Base-by-base conservation (phyloP, 1,140 invertebrate genomes). In the Drosophila sp. region DNA sequence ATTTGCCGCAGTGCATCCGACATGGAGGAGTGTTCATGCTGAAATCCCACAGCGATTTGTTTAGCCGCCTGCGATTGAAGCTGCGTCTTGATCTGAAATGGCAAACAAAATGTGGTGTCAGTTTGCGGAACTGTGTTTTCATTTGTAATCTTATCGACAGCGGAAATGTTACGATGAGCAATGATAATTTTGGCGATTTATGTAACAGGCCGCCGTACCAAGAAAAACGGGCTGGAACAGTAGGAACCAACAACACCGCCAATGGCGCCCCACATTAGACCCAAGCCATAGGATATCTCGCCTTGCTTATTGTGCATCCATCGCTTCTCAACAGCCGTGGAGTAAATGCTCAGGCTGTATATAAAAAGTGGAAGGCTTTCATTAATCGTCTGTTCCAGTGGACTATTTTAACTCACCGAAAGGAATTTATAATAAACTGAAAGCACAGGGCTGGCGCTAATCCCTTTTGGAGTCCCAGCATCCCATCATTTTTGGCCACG, bases 1-100 rank as follows among this genome's bases (percentile, higher is more conserved):
- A 98, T 95, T 50, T 93, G 92, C 55, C 71, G 81, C 0, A 98
- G 92, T 0, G 96, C 97, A 44, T 93, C 87, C 3, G 93, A 84
- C 72, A 96, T 95, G 4, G 96, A 95, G 4, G 92, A 92, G 86
- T 97, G 96, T 10, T 93, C 90, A 85, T 98, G 97, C 84, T 98
- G 98, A 92, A 96, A 94, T 0, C 98, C 98, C 1, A 98, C 98
- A 4, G 97, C 97, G 73, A 98, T 97, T 8, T 93, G 92, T 50
- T 93, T 92, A 1, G 95, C 94, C 0, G 95, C 95, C 73, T 96
- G 95, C 0, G 97, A 94, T 90, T 99, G 98, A 10, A 98, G 92
- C 83, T 98, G 96, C 0, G 97, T 98, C 93, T 99, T 99, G 7
- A 98, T 94, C 91, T 92, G 33, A 6, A 71, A 80, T 17, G 17